These are phyloP conservation scores for Rhagonycha fulva DNA, from an alignment of 2,888 invertebrate species.

Conservation along the genomic window DNA sequence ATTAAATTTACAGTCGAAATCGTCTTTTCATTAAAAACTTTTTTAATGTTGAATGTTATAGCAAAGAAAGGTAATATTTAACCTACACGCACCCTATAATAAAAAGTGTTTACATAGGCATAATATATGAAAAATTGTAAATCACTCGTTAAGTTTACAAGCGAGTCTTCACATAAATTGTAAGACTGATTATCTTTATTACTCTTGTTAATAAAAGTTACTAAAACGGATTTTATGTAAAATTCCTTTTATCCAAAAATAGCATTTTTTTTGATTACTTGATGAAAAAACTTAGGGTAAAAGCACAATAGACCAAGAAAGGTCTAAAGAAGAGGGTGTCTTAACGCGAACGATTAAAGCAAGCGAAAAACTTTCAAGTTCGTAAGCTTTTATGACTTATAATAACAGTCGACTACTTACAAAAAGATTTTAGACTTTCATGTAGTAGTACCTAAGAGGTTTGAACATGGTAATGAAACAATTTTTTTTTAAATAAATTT, in stretches of 20 bases:
- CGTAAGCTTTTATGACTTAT: background rate
- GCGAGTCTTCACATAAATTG: background rate
- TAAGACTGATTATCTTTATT: background rate
- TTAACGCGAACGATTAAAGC: background rate
- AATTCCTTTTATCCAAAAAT: background rate
- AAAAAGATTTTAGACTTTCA: background rate
- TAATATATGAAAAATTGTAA: background rate
- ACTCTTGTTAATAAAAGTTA: background rate
- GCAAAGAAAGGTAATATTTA: background rate
- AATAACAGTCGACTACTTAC: background rate
- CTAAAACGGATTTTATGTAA: background rate
- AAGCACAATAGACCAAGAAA: background rate
- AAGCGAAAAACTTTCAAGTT: background rate
- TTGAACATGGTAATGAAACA: background rate
- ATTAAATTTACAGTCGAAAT: background rate
- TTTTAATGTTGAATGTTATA: background rate
- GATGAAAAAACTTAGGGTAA: background rate
- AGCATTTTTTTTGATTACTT: background rate
- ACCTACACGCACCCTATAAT: background rate
- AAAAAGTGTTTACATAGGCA: background rate
- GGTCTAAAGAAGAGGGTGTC: background rate
- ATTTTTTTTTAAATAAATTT: background rate
- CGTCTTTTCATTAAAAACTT: background rate
- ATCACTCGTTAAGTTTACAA: background rate
- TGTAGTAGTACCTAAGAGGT: background rate